Evolutionary conservation across 2,113 vertebrate species (phyloP).

Genomic region (Chloebia gouldiae): DNA sequence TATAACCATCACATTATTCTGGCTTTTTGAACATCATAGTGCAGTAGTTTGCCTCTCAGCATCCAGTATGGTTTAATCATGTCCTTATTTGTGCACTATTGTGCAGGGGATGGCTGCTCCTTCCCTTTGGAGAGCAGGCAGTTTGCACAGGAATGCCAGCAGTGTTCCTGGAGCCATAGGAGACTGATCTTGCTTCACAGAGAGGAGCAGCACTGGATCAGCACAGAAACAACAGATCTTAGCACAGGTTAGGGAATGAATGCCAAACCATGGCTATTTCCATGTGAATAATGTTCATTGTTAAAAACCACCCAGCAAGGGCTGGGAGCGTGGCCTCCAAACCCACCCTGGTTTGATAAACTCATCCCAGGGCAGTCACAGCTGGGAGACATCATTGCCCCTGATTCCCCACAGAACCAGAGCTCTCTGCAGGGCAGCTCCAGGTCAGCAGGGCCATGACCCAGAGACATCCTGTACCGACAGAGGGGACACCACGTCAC

Average conservation of each 20-base stretch:
- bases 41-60: conserved; percentile 64
- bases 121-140: not conserved
- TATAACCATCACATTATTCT: conserved; percentile 71
- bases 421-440: not conserved
- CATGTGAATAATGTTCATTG: not conserved
- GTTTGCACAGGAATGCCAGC: not conserved
- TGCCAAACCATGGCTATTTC: not conserved
- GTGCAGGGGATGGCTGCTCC: not conserved
- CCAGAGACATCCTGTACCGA: not conserved
- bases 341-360: not conserved
- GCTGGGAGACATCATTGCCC: not conserved
- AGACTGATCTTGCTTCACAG: not conserved
- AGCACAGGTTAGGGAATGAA: not conserved
- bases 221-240: not conserved
- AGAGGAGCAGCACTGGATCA: not conserved
- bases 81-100: conserved; percentile 37
- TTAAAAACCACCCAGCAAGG: not conserved
- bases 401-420: not conserved
- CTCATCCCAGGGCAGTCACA: not conserved
- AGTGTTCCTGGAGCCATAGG: not conserved
- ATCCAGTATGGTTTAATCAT: conserved; percentile 55
- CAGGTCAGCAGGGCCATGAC: not conserved
- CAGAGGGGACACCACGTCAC: accelerated
- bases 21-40: conserved; percentile 63
- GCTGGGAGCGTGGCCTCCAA: not conserved